These are phyloP conservation scores for Campoplex nolae DNA, from an alignment of 2,888 invertebrate genomes.

Conservation along the genomic window DNA sequence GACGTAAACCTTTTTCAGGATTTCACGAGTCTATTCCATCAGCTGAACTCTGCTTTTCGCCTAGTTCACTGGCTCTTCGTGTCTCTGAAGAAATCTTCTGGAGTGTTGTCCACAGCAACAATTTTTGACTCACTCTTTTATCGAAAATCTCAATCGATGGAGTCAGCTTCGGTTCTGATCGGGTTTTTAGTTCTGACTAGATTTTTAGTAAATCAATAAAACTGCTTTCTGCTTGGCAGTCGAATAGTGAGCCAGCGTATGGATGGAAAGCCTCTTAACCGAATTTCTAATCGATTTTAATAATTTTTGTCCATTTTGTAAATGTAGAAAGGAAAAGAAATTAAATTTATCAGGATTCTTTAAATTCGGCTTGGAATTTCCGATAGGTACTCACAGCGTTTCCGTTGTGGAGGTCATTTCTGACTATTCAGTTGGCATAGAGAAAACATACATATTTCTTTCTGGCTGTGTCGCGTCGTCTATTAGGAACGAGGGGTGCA, in stretches of 20 bases:
- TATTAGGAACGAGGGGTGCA: constrained; percentile 50
- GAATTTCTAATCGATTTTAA: background rate
- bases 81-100: too few species aligned
- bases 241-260: too few species aligned
- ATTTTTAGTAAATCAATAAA: too few species aligned
- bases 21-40: background rate
- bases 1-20: background rate
- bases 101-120: too few species aligned
- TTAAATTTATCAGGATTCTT: background rate
- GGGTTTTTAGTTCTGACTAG: too few species aligned
- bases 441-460: constrained; percentile 30
- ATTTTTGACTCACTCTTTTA: too few species aligned
- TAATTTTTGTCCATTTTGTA: background rate
- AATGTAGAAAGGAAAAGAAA: background rate
- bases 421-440: constrained; percentile 44
- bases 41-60: background rate
- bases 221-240: too few species aligned
- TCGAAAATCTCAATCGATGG: too few species aligned
- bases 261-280: too few species aligned
- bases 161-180: too few species aligned
- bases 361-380: background rate
- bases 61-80: too few species aligned
- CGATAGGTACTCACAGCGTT: background rate
- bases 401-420: constrained; percentile 36
- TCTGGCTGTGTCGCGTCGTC: constrained; percentile 17